Evolutionary conservation across 2,888 invertebrate genomes (phyloP).

Genomic region (Hypselothyrea guttata): DNA sequence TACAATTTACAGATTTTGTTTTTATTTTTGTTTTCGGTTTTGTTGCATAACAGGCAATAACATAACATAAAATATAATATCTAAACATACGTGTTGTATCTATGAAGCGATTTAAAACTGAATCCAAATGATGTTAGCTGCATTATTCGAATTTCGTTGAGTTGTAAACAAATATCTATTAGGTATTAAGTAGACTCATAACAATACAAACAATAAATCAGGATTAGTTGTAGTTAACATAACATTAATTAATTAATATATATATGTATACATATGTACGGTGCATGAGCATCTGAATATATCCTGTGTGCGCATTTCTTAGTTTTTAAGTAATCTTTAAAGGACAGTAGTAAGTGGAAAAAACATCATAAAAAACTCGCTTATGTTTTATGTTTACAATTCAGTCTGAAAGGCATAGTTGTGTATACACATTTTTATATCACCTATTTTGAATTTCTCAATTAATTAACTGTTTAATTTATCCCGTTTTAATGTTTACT

Average conservation of each 20-base stretch:
- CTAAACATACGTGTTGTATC: conserved; percentile 21
- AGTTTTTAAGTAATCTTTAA: conserved; percentile 61
- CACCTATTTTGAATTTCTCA: conserved; percentile 69
- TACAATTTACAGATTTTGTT: conserved; percentile 7
- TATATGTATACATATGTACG: conserved; percentile 43
- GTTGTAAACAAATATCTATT: conserved; percentile 40
- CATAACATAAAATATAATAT: conserved; percentile 55
- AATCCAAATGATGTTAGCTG: conserved; percentile 38
- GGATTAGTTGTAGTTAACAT: conserved; percentile 29
- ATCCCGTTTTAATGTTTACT: conserved; percentile 51
- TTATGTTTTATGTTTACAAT: conserved; percentile 75
- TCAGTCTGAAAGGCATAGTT: conserved; percentile 77
- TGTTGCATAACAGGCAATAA: conserved; percentile 39
- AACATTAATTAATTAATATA: conserved; percentile 34
- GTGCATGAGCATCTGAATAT: conserved; percentile 56
- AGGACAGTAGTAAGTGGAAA: conserved; percentile 69
- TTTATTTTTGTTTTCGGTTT: conserved; percentile 18
- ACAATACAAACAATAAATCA: conserved; percentile 67
- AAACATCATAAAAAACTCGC: conserved; percentile 72
- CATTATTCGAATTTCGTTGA: conserved; percentile 29
- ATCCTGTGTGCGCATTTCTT: conserved; percentile 63
- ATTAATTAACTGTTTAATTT: conserved; percentile 68
- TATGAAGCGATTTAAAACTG: conserved; percentile 32
- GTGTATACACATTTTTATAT: conserved; percentile 74
- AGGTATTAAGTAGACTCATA: conserved; percentile 57